Evolutionary conservation across 1,140 invertebrate species (phyloP), one percentile per base, ranked within the genome.

Genomic region (Phortica variegata): DNA sequence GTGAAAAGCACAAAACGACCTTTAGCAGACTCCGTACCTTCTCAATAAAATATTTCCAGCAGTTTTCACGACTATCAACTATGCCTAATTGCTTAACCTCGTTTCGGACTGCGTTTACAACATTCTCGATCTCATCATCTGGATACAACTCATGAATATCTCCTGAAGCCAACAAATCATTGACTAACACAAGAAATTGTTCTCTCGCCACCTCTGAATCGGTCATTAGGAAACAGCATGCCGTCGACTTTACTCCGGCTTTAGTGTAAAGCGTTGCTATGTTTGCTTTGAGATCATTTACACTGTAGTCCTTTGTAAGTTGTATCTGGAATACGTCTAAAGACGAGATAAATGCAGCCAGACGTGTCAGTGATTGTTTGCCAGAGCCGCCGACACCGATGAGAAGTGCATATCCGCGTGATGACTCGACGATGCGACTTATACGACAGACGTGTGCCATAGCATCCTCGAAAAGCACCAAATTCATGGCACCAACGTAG

Each of bases 21-120:
- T 89, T 91, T 3, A 91, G 62, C 60, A 84, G 77, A 36, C 78
- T 80, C 44, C 91, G 81, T 9, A 96, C 92, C 69, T 90, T 84
- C 58, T 95, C 90, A 54, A 98, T 95, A 70, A 95, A 97, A 78
- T 92, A 94, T 71, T 87, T 88, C 94, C 94, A 98, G 69, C 93
- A 96, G 66, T 94, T 96, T 71, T 97, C 94, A 55, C 86, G 83
- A 0, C 89, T 90, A 75, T 97, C 94, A 46, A 85, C 78, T 43
- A 93, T 78, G 8, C 93, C 95, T 3, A 84, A 77, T 40, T 65
- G 61, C 13, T 61, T 63, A 23, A 95, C 93, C 81, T 97, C 93
- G 69, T 86, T 88, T 58, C 87, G 80, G 4, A 97, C 81, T 5
- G 82, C 83, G 56, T 82, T 85, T 17, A 96, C 86, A 45, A 97